phyloP scores from a whole-genome alignment of 2,888 invertebrate species.

The Caenorhabditis wallacei region DNA sequence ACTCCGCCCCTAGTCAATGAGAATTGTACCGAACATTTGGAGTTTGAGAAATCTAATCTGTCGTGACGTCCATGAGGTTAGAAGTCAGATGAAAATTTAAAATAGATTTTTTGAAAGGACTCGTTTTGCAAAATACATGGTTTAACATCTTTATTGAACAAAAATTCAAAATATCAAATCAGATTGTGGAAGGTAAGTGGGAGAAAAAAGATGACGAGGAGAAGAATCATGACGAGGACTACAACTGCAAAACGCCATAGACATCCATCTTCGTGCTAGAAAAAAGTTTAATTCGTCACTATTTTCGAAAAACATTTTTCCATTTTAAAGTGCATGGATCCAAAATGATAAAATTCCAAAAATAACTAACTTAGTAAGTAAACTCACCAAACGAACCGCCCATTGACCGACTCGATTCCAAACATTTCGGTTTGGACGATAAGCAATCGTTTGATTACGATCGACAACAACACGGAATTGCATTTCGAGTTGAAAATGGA shows the following conservation, averaged over 20 bases:
- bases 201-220: conserved; percentile 44
- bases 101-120: not conserved
- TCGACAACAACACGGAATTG: conserved; percentile 39
- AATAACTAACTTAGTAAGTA: no score
- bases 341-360: no score
- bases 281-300: not conserved
- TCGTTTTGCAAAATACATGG: conserved; percentile 4
- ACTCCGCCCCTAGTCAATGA: not conserved
- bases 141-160: conserved; percentile 25
- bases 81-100: not conserved
- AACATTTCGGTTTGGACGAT: conserved; percentile 1
- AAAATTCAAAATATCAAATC: conserved; percentile 15
- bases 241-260: conserved; percentile 48
- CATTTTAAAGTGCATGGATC: no score
- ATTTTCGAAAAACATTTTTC: not conserved
- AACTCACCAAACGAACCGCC: conserved; percentile 40
- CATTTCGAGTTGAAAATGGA: conserved; percentile 6
- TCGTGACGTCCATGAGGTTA: conserved; percentile 8
- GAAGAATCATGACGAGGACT: conserved; percentile 42
- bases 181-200: conserved; percentile 41
- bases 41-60: conserved; percentile 8
- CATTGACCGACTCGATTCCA: conserved; percentile 32
- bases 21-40: conserved; percentile 18
- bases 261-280: conserved; percentile 45
- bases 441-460: conserved; percentile 31